phyloP scores from a whole-genome alignment of 2,113 vertebrate genomes.

The Oncorhynchus nerka region DNA sequence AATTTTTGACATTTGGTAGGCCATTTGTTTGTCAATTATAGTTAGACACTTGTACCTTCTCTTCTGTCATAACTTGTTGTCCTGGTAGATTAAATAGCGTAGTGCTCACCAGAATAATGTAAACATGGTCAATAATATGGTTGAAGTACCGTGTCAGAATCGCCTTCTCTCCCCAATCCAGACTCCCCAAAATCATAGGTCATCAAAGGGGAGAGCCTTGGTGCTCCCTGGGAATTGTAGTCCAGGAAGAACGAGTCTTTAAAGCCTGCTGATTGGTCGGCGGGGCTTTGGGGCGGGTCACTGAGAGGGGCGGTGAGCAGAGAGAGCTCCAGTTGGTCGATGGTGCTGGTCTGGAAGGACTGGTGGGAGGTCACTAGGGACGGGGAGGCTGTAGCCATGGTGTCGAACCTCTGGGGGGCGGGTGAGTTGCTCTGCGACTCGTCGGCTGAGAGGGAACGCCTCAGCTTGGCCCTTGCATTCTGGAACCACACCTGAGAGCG shows the following conservation, averaged over 20 bases:
- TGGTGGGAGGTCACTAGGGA: constrained; percentile 3
- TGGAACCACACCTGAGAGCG: constrained; percentile 74
- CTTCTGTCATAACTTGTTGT: no score
- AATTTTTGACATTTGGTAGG: no score
- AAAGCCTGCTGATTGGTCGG: constrained; percentile 5
- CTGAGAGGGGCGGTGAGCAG: constrained; percentile 54
- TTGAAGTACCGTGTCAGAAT: constrained; percentile 10
- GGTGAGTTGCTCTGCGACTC: constrained; percentile 51
- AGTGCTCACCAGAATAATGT: no score
- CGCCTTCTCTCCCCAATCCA: constrained; percentile 9
- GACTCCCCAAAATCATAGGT: constrained; percentile 40
- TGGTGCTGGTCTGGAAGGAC: constrained; percentile 59
- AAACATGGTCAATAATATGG: constrained; percentile 22
- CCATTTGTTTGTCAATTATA: no score
- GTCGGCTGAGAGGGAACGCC: constrained; percentile 63
- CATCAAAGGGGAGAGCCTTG: constrained; percentile 39
- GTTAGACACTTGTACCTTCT: no score
- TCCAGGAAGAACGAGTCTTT: constrained; percentile 40
- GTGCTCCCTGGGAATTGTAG: constrained; percentile 52
- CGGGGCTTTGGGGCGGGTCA: constrained; percentile 12
- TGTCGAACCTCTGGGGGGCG: background rate
- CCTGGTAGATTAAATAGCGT: no score
- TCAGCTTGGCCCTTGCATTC: constrained; percentile 72
- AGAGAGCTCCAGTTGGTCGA: constrained; percentile 67
- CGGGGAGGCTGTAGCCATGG: constrained; percentile 28